Base-by-base conservation (phyloP, 2,888 invertebrate species). In the Idaea biselata region DNA sequence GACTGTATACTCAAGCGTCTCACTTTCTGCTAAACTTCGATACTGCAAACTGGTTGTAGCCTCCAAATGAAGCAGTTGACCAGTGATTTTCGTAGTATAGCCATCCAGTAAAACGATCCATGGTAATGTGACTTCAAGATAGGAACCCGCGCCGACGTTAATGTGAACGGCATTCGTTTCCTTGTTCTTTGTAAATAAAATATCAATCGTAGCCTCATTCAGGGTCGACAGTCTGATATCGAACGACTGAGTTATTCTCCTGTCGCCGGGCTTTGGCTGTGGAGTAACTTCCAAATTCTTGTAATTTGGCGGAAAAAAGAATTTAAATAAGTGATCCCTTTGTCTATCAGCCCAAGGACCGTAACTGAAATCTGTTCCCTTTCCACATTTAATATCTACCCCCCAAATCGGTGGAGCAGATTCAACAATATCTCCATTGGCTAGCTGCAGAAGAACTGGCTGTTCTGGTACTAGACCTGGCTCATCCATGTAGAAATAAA, bases 341-440 rank as follows among this genome's bases (percentile, higher is more conserved):
- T 99, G 99, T 60, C 99, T 94, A 83, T 99, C 99, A 3, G 99
- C 99, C 99, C 99, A 99, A 0, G 99, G 99, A 0, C 99, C 99
- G 81, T 99, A 99, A 86, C 98, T 99, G 77, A 99, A 97, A 81
- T 98, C 97, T 2, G 97, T 97, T 69, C 97, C 98, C 88, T 98
- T 98, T 0, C 98, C 97, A 82, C 98, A 97, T 85, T 98, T 98
- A 62, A 99, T 96, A 83, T 98, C 99, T 16, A 99, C 96, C 6
- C 98, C 98, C 97, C 98, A 98, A 73, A 98, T 97, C 0, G 99
- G 99, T 11, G 98, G 97, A 62, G 97, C 97, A 4, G 97, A 97
- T 82, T 97, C 97, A 0, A 98, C 97, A 65, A 97, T 95, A 83
- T 99, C 98, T 1, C 98, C 99, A 87, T 98, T 98, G 1, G 97